A percentile compares a stretch with the other conserved stretches of the same genome.
phyloP scores from a whole-genome alignment of 2,888 invertebrate species.

The Anorthoa munda region DNA sequence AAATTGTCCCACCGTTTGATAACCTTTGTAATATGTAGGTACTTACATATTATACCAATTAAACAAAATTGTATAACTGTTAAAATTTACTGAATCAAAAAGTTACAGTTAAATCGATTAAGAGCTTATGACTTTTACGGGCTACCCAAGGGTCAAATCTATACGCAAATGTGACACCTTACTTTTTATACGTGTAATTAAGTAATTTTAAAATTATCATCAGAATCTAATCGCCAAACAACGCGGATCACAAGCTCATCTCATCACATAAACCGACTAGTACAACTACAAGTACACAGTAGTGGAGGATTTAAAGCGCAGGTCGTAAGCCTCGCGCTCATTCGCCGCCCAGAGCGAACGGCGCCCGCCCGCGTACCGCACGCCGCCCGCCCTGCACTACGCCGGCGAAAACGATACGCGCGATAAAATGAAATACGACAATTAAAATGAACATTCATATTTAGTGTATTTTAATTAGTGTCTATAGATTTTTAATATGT shows the following conservation, averaged over 20 bases:
- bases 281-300: constrained; percentile 53
- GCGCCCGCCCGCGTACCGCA: constrained; percentile 80
- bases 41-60: no score
- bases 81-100: neutral
- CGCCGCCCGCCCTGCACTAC: constrained; percentile 62
- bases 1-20: neutral
- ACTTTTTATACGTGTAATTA: neutral
- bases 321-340: constrained; percentile 69
- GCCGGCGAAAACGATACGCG: constrained; percentile 52
- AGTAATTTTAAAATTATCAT: neutral
- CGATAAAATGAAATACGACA: constrained; percentile 50
- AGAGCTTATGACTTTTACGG: neutral
- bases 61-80: no score
- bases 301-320: constrained; percentile 71
- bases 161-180: neutral
- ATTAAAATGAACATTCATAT: constrained; percentile 25
- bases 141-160: neutral
- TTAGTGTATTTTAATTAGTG: constrained; percentile 47
- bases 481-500: constrained; percentile 30
- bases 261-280: constrained; percentile 27
- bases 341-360: constrained; percentile 80
- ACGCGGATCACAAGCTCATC: constrained; percentile 17
- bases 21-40: no score
- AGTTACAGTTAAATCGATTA: neutral
- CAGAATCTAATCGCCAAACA: constrained; percentile 7